Evolutionary conservation across 2,113 vertebrate species (phyloP).

Genomic region (Eulemur rufifrons): DNA sequence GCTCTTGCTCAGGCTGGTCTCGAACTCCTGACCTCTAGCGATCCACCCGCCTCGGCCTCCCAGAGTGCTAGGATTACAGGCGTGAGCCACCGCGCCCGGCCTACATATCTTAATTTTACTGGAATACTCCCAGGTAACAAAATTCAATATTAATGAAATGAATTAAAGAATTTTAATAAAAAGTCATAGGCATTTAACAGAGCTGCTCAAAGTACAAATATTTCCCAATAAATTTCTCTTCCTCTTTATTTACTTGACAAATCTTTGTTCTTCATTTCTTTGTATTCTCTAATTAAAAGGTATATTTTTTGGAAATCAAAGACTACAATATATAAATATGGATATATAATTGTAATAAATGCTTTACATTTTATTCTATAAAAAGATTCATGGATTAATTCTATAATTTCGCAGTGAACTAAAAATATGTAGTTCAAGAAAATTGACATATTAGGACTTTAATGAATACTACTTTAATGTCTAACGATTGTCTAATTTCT

Average conservation of each 20-base stretch:
- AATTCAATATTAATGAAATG: neutral
- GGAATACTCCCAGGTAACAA: neutral
- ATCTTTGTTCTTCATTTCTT: neutral
- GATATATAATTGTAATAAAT: neutral
- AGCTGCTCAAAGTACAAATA: neutral
- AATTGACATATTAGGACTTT: neutral
- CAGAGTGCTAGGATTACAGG: too few relatives aligned
- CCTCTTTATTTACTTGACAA: neutral
- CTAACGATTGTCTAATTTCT: neutral
- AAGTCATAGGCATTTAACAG: neutral
- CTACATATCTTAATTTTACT: too few relatives aligned
- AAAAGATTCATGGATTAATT: neutral
- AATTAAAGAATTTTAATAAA: constrained; percentile 17
- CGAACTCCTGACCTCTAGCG: too few relatives aligned
- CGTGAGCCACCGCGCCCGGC: too few relatives aligned
- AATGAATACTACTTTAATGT: neutral
- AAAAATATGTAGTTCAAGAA: neutral
- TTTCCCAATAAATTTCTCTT: neutral
- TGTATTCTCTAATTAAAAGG: neutral
- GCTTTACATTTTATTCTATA: neutral
- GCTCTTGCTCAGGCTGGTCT: too few relatives aligned
- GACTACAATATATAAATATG: neutral
- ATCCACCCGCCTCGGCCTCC: too few relatives aligned
- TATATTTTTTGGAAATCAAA: neutral
- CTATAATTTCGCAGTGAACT: neutral